Evolutionary conservation across 2,888 invertebrate species (phyloP), one percentile per base, ranked within the genome.

Genomic region (Drosophila mettleri): DNA sequence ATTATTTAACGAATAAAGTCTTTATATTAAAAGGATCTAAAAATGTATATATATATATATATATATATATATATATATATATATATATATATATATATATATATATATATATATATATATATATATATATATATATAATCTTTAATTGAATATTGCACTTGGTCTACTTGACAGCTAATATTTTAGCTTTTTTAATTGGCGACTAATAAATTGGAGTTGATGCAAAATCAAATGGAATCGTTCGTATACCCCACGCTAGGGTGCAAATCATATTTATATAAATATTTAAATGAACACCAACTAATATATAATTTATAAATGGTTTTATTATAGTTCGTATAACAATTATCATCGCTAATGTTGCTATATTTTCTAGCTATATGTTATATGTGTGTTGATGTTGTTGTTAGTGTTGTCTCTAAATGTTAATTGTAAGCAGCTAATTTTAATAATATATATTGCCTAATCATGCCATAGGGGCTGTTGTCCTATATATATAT

Each of bases 361-460:
- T 62, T 65, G 52, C 38, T 45, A 49, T 39, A 27, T 43, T 31
- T 55, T 49, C 46, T 55, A 49, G 67, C 34, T 33, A n/a, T 54
- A 43, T 55, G 51, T 53, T 33, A 49, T 64, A 38, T 58, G 31
- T 74, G 46, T 66, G 27, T 29, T 45, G 12, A 10, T 54, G 52
- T 39, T 52, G 38, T n/a, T 53, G 39, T 41, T 53, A 31, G 20
- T 53, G 45, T 58, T 64, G 51, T 45, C 48, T 33, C 16, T 69
- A 34, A 59, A 59, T 63, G 20, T 52, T 67, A 67, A 45, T 53
- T 51, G n/a, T 60, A 73, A 66, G 55, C 46, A 55, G 59, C 36
- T 69, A 31, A 48, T 69, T 52, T 68, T 52, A 51, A 48, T 54
- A 48, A 54, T 66, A 55, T 34, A 5, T 63, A 18, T 31, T 48